These are phyloP conservation scores for Heteronetta atricapilla DNA, from an alignment of 2,113 vertebrate genomes.

Conservation along the genomic window DNA sequence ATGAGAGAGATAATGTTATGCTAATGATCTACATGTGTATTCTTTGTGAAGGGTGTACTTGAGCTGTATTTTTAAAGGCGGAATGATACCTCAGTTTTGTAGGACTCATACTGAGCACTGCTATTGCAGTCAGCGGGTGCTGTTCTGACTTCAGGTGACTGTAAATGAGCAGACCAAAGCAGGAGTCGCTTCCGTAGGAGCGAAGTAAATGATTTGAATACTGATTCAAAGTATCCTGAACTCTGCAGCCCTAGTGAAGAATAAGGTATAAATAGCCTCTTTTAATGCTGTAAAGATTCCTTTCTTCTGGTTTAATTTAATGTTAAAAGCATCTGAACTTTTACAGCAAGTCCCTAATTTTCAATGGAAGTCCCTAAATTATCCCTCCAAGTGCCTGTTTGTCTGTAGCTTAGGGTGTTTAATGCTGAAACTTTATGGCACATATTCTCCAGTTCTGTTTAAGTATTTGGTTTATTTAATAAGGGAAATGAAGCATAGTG, in stretches of 20 bases:
- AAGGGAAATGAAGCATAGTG: not conserved
- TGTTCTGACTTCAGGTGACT: not conserved
- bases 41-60: not conserved
- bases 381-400: not conserved
- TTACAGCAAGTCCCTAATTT: not conserved
- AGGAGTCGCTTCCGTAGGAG: not conserved
- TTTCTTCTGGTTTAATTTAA: not conserved
- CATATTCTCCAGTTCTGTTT: not conserved
- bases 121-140: not conserved
- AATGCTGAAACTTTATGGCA: not conserved
- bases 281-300: not conserved
- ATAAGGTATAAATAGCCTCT: not conserved
- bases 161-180: not conserved
- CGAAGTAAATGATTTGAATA: not conserved
- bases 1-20: not conserved
- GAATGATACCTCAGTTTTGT: not conserved
- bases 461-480: not conserved
- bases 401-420: not conserved
- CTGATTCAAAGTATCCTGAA: not conserved
- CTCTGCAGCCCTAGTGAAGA: not conserved
- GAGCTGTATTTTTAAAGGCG: not conserved
- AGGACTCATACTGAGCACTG: not conserved
- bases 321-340: not conserved
- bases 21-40: not conserved
- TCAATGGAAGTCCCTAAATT: not conserved